phyloP scores from a whole-genome alignment of 2,888 invertebrate species.

The Apantesis nais region DNA sequence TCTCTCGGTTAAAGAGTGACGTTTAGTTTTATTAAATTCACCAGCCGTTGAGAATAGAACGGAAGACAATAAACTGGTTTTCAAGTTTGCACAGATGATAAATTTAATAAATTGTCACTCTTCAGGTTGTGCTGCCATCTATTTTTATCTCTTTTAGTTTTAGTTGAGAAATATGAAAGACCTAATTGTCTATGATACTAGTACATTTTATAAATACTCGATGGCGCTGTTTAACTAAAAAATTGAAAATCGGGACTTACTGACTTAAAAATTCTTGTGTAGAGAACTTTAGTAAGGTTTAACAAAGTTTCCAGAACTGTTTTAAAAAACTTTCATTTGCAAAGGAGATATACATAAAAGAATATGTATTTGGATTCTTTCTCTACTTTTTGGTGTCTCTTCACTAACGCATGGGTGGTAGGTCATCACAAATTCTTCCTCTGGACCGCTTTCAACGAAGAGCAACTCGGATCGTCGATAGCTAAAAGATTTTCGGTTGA shows the following conservation, averaged over 20 bases:
- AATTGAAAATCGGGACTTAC: background rate
- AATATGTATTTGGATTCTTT: no score
- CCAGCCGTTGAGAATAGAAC: conserved; percentile 61
- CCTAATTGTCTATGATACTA: conserved; percentile 51
- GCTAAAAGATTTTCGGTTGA: no score
- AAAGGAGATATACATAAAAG: no score
- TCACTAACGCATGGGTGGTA: no score
- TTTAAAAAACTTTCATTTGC: background rate
- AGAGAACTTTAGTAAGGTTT: no score
- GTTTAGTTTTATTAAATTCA: conserved; percentile 66
- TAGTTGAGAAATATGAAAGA: conserved; percentile 40
- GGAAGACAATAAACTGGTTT: conserved; percentile 63
- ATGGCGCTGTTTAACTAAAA: conserved; percentile 34
- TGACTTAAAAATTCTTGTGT: no score
- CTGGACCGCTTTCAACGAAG: no score
- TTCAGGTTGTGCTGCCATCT: conserved; percentile 36
- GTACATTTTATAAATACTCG: conserved; percentile 28
- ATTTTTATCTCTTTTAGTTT: background rate
- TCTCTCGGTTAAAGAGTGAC: conserved; percentile 64
- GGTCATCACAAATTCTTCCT: no score
- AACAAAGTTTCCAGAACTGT: background rate
- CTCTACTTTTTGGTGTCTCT: no score
- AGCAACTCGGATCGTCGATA: no score
- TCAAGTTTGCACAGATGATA: conserved; percentile 45
- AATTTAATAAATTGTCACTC: conserved; percentile 30